Evolutionary conservation across 2,888 invertebrate genomes (phyloP), one percentile per base, ranked within the genome.

Genomic region (Archips xylosteana): DNA sequence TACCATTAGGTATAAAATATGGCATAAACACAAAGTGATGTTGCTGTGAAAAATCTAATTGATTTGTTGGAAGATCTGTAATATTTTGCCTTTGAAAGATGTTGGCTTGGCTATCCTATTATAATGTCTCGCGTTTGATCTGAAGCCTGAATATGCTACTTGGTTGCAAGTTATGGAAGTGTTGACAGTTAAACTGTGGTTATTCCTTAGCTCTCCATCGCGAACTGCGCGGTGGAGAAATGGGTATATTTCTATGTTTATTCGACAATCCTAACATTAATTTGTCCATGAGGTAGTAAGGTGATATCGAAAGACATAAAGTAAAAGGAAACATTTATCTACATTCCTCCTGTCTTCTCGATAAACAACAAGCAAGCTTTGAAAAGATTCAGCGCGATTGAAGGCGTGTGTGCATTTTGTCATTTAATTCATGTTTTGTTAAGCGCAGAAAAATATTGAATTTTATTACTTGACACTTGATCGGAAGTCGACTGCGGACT

Each of bases 111-210:
- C 63, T 47, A 47, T 63, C 63, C 32, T 47, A 32, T 47, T 63
- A 47, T 32, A 32, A 63, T 63, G 15, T 63, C 63, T 63, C 32
- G 13, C 63, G 47, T 34, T 47, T 47, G 63, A 63, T 63, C 63
- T 63, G 63, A 63, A 13, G 13, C 47, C 47, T 47, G 47, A 74
- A 59, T 71, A 59, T 72, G 42, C 57, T 75, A 75, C 67, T 70
- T 76, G 45, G 70, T 42, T 47, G 47, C 47, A 32, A 63, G 23
- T 47, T 32, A 47, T 63, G 42, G 42, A 62, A 23, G 9, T 5
- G 42, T 62, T 42, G 3, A 23, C 47, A 36, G 36, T 47, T 32
- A 32, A 12, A 32, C 12, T 45, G 12, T 32, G 32, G 45, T 63
- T n/a, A 32, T n/a, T 47, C 63, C 23, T 42, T 23, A 32, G 12